Conservation (phyloP, 1,140 invertebrate species). For the Zaprionus kolodkinae region DNA sequence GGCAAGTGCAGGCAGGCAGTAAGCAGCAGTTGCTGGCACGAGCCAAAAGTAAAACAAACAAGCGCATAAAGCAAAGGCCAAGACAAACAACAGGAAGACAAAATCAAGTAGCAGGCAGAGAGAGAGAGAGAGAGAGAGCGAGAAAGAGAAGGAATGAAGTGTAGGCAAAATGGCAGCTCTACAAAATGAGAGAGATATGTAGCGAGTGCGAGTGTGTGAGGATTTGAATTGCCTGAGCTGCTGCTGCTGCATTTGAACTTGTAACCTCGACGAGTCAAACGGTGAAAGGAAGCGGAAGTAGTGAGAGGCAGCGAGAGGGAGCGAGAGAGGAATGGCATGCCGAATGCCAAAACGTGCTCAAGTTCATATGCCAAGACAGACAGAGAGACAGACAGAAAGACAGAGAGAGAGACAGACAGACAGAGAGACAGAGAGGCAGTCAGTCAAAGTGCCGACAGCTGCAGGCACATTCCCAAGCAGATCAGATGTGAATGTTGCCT, state of each 20-base stretch:
- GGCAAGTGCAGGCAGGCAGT: slow-evolving; percentile 45
- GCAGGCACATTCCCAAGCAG: neutral
- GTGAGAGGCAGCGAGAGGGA: neutral
- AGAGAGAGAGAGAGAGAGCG: neutral
- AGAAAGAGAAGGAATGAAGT: neutral
- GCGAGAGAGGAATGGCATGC: neutral
- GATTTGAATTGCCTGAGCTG: slow-evolving; percentile 5
- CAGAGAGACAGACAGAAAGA: neutral
- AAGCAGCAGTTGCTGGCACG: slow-evolving; percentile 21
- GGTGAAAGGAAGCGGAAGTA: slow-evolving; percentile 44
- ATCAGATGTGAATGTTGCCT: neutral
- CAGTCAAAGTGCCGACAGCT: slow-evolving; percentile 8
- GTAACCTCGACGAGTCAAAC: slow-evolving; percentile 50
- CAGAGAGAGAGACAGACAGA: slow-evolving; percentile 13
- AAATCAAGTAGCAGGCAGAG: slow-evolving; percentile 37
- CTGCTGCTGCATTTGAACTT: slow-evolving; percentile 41
- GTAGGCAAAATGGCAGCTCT: neutral
- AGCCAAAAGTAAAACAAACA: slow-evolving; percentile 47
- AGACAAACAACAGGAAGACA: slow-evolving; percentile 52
- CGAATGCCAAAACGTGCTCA: slow-evolving; percentile 54
- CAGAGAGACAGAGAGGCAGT: slow-evolving; percentile 19
- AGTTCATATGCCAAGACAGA: slow-evolving; percentile 42
- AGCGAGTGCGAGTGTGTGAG: neutral
- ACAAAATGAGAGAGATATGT: slow-evolving; percentile 1
- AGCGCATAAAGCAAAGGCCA: slow-evolving; percentile 42